Evolutionary conservation across 2,888 invertebrate species (phyloP).

Genomic region (Arenicola marina): DNA sequence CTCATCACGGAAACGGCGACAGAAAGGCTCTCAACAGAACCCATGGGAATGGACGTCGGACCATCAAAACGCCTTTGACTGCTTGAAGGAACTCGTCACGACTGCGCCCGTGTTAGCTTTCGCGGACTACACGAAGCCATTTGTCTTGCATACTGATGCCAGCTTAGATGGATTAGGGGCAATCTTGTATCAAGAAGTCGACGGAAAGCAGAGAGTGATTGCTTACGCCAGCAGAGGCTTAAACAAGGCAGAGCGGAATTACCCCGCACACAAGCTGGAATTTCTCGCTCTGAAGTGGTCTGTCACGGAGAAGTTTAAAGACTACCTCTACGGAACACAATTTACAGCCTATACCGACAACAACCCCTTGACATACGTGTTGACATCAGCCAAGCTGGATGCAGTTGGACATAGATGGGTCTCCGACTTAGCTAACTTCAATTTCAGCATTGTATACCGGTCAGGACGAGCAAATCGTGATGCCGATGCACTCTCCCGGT

Average conservation of each 20-base stretch:
- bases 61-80: neutral
- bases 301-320: neutral
- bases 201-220: neutral
- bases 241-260: neutral
- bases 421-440: no score
- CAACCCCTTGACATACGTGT: neutral
- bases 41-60: neutral
- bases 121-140: neutral
- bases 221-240: neutral
- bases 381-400: neutral
- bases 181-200: neutral
- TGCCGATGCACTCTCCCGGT: no score
- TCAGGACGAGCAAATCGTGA: no score
- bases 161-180: neutral
- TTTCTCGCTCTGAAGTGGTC: conserved; percentile 2
- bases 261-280: neutral
- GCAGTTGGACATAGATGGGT: conserved; percentile 1
- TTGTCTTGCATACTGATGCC: conserved; percentile 1
- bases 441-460: no score
- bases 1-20: no score
- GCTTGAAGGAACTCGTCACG: neutral
- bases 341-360: neutral
- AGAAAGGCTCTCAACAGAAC: neutral
- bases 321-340: neutral
- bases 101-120: neutral